Evolutionary conservation across 1,140 invertebrate species (phyloP), one percentile per base, ranked within the genome.

Genomic region (Cyrtorhinus lividipennis): DNA sequence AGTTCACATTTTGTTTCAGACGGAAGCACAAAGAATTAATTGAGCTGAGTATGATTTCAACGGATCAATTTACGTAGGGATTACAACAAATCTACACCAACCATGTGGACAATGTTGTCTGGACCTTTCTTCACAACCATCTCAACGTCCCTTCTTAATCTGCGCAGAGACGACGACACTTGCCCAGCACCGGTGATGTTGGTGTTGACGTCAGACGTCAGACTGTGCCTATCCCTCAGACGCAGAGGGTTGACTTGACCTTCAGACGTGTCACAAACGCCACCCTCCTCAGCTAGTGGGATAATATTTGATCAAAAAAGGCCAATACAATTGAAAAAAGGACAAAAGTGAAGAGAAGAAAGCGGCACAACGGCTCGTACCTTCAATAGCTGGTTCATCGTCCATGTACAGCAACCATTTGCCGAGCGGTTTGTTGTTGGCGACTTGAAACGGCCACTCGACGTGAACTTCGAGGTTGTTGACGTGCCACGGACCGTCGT

Each of bases 381-480:
- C 81, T 75, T 87, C 83, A 22, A 90, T 79, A 48, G 78, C 79
- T 10, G 92, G 91, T 3, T 79, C 68, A 64, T 86, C 83, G 73
- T 93, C 91, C 46, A 94, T 77, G 71, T 96, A 96, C 0, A 95
- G 76, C 12, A 96, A 75, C 85, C 92, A 94, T 73, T 95, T 95
- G 46, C 89, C 90, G 68, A 85, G 78, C 13, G 77, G 71, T 67
- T 82, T 83, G 15, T 85, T 81, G 68, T 85, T 90, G 22, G 85
- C 83, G 1, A 95, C 83, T 75, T 95, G 90, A 70, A 86, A 84
- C 0, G 94, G 94, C 93, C 93, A 95, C 1, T 82, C 79, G 63
- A 98, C 87, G 24, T 79, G 76, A n/a, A 97, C 83, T 68, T 84
- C 80, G 0, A 95, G 77, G 26, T 80, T 80, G 5, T 82, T 81